Evolutionary conservation across 2,113 vertebrate species (phyloP).

Genomic region (Bettongia penicillata): DNA sequence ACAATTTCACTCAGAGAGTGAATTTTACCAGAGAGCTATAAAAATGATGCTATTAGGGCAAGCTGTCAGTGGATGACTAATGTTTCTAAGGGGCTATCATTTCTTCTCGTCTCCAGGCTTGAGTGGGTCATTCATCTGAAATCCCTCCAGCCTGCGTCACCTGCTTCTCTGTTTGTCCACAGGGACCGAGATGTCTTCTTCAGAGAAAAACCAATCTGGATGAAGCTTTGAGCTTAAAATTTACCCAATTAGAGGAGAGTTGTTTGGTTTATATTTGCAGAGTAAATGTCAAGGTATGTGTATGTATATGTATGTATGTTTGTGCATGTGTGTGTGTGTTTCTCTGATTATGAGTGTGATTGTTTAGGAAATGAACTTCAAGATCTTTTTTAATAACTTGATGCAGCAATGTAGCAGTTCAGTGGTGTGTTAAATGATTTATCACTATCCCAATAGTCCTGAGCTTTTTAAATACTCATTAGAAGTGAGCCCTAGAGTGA

Average conservation of each 20-base stretch:
- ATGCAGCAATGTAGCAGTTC: slow-evolving; percentile 13
- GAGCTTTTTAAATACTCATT: slow-evolving; percentile 69
- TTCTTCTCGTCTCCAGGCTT: slow-evolving; percentile 70
- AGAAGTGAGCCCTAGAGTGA: slow-evolving; percentile 63
- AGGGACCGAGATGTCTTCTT: slow-evolving; percentile 64
- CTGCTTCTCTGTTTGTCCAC: slow-evolving; percentile 72
- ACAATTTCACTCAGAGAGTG: slow-evolving; percentile 73
- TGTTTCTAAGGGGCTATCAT: slow-evolving; percentile 69
- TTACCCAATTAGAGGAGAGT: slow-evolving; percentile 54
- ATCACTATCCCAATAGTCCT: slow-evolving; percentile 59
- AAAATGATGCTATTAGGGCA: slow-evolving; percentile 73
- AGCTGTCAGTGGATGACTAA: slow-evolving; percentile 81
- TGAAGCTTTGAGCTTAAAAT: slow-evolving; percentile 45
- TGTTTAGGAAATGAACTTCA: background rate
- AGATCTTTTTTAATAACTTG: slow-evolving; percentile 51
- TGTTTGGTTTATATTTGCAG: background rate
- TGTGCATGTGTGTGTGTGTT: background rate
- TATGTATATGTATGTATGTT: too few species aligned
- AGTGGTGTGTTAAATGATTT: slow-evolving; percentile 57
- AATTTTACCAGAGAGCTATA: slow-evolving; percentile 75
- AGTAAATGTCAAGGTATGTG: background rate
- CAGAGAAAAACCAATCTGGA: slow-evolving; percentile 60
- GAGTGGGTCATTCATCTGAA: slow-evolving; percentile 80
- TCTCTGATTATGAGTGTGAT: background rate
- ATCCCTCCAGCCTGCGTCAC: slow-evolving; percentile 69